These are phyloP conservation scores for Epistrophella euchroma DNA, from an alignment of 2,888 invertebrate species.

Conservation along the genomic window DNA sequence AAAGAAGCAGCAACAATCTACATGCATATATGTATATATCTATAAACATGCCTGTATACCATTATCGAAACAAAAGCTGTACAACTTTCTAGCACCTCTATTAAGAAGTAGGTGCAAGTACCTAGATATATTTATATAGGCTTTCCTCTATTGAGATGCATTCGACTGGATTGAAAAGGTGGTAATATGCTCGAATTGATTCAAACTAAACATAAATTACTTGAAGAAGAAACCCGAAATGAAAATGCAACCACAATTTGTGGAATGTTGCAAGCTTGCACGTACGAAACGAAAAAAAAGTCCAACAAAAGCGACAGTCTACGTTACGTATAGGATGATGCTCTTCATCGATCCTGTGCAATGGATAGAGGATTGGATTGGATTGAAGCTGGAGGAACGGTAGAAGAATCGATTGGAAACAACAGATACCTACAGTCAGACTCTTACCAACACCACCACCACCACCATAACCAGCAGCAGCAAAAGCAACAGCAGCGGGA, in stretches of 20 bases:
- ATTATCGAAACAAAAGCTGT: slow-evolving; percentile 70
- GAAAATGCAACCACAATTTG: slow-evolving; percentile 55
- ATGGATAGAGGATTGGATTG: slow-evolving; percentile 29
- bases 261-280: slow-evolving; percentile 20
- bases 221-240: slow-evolving; percentile 56
- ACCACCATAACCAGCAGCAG: slow-evolving; percentile 18
- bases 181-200: slow-evolving; percentile 75
- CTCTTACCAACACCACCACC: background rate
- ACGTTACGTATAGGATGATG: slow-evolving; percentile 1
- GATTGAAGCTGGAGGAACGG: slow-evolving; percentile 16
- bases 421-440: background rate
- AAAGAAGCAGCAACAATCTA: slow-evolving; percentile 2
- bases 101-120: slow-evolving; percentile 40
- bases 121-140: slow-evolving; percentile 3
- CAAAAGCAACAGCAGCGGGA: slow-evolving; percentile 24
- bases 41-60: background rate
- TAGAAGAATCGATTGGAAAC: slow-evolving; percentile 9
- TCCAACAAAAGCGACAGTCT: slow-evolving; percentile 33
- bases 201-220: slow-evolving; percentile 75
- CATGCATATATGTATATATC: background rate
- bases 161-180: slow-evolving; percentile 75
- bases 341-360: slow-evolving; percentile 38
- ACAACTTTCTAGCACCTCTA: slow-evolving; percentile 68
- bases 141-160: slow-evolving; percentile 55
- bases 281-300: background rate